Evolutionary conservation across 2,888 invertebrate species (phyloP), one percentile per base, ranked within the genome.

Genomic region (Drosophila subquinaria): DNA sequence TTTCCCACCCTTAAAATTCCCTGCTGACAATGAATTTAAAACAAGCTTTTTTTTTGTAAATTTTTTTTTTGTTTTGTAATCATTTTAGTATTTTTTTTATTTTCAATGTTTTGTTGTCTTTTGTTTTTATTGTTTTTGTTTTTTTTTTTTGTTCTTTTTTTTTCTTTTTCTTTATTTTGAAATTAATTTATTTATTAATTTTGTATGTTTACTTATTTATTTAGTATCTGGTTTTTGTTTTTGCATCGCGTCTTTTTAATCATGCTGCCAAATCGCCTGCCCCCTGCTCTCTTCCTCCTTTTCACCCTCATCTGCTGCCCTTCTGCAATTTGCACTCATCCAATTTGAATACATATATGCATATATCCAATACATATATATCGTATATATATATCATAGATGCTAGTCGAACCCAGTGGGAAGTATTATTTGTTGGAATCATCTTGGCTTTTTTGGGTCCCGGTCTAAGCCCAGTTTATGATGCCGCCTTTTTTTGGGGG

Each of bases 1-100:
- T n/a, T n/a, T n/a, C n/a, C n/a, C n/a, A n/a, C n/a, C n/a, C n/a
- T n/a, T n/a, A n/a, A n/a, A n/a, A n/a, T n/a, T n/a, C n/a, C n/a
- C n/a, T n/a, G n/a, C n/a, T n/a, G n/a, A n/a, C n/a, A n/a, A n/a
- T n/a, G 3, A 65, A 59, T 43, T 20, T 4, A 63, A 48, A 53
- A 78, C 17, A 42, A 15, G 17, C 40, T 40, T 47, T 27, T 48
- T 65, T 75, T 67, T 80, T 79, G 56, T 67, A 82, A 75, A 66
- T 69, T 81, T 75, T 81, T 81, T 81, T 78, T 66, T 70, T 81
- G 59, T 76, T 81, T 76, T 82, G 67, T 76, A 86, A 88, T 86
- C 84, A 74, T 90, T 89, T 90, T 79, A 83, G 89, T 86, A 73
- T 88, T 90, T 80, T 69, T 88, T 82, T 85, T 86, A 73, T 83